Conservation (phyloP, 2,113 vertebrate genomes). For the Stegostoma tigrinum region DNA sequence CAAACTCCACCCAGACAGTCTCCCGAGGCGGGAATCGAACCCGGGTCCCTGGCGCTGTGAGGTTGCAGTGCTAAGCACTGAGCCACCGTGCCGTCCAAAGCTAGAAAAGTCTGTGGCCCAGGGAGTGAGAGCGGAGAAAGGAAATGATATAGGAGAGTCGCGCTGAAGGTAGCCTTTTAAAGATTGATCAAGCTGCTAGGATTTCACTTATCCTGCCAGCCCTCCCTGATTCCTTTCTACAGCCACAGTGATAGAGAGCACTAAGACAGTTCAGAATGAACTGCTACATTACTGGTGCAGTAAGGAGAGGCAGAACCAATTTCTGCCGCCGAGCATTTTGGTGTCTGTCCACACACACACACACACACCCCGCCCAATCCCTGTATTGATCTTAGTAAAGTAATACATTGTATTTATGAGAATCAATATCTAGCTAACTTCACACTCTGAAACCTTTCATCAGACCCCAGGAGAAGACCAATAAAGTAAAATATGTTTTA, state of each 20-base stretch:
- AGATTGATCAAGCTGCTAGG: background rate
- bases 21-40: too few relatives aligned
- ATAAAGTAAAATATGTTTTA: background rate
- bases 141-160: background rate
- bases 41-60: too few relatives aligned
- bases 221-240: background rate
- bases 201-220: background rate
- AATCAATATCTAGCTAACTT: constrained; percentile 38
- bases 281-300: constrained; percentile 3
- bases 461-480: background rate
- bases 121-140: background rate
- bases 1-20: too few relatives aligned
- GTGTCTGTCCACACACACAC: constrained; percentile 63
- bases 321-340: constrained; percentile 68
- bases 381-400: constrained; percentile 88
- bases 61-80: too few relatives aligned
- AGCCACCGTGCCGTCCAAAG: too few relatives aligned
- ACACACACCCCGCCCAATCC: constrained; percentile 52
- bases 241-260: background rate
- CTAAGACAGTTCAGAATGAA: constrained; percentile 27
- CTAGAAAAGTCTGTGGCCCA: background rate
- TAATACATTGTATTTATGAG: constrained; percentile 94
- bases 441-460: constrained; percentile 28
- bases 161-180: background rate
- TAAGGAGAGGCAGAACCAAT: constrained; percentile 68